A percentile compares a stretch with the other conserved stretches of the same genome.
Conservation (phyloP, 2,888 invertebrate genomes). For the Colostygia pectinataria region DNA sequence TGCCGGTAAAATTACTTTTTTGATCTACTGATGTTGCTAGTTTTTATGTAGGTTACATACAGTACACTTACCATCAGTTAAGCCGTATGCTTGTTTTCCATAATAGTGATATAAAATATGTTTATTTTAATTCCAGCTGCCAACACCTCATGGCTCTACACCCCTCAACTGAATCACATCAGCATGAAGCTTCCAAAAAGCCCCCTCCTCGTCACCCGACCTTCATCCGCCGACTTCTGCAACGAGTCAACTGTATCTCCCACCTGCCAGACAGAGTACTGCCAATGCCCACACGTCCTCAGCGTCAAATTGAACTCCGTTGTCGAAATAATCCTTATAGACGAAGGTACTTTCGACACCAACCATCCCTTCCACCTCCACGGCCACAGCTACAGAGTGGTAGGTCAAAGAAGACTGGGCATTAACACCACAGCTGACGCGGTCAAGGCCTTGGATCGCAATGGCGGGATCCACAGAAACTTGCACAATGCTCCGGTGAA, state of each 20-base stretch:
- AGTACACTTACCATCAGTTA: too few relatives aligned
- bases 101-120: too few relatives aligned
- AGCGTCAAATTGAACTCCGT: constrained; percentile 87
- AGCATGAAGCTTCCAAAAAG: constrained; percentile 89
- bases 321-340: constrained; percentile 92
- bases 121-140: constrained; percentile 74
- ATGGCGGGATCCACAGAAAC: constrained; percentile 88
- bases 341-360: constrained; percentile 92
- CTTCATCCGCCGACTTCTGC: constrained; percentile 87
- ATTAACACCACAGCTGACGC: constrained; percentile 86
- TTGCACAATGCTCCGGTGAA: constrained; percentile 89
- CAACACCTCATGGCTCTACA: constrained; percentile 83
- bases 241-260: constrained; percentile 87
- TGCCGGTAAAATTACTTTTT: too few relatives aligned
- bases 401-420: constrained; percentile 89
- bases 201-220: constrained; percentile 86
- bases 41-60: too few relatives aligned
- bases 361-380: constrained; percentile 95
- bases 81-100: too few relatives aligned
- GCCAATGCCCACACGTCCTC: constrained; percentile 92
- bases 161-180: constrained; percentile 95
- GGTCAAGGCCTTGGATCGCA: constrained; percentile 85
- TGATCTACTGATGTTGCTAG: too few relatives aligned
- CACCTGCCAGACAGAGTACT: constrained; percentile 87
- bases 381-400: constrained; percentile 91